Evolutionary conservation across 2,113 vertebrate species (phyloP), one percentile per base, ranked within the genome.

Genomic region (Aix galericulata): DNA sequence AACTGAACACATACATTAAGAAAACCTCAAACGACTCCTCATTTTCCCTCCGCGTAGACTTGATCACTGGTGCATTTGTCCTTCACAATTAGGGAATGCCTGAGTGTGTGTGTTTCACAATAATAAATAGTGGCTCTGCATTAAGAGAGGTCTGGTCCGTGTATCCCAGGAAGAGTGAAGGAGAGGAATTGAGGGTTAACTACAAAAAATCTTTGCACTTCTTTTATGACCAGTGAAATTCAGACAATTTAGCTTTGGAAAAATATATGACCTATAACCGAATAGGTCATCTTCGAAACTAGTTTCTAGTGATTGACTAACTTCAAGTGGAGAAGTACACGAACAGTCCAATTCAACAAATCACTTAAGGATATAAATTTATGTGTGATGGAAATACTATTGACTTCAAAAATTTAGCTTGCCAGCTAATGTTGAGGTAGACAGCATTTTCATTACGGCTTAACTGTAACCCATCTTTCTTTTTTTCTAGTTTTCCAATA

Each of bases 11-110:
- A 82, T 82, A 84, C 62, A 76, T 8, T 36, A 77, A 92, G 93
- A 88, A 94, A 96, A 96, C 88, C 94, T 95, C 94, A 68, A 72
- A 21, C 13, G 17, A 81, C 53, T 73, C 92, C 93, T 94, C 60
- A 0, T 72, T 94, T 93, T 81, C 91, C 90, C 94, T 40, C 40
- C 82, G 71, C 59, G 85, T 62, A 20, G 60, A 62, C 86, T 72
- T 50, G 17, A 53, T 96, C 95, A 79, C 88, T 94, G 78, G 23
- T 22, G 50, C 32, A 5, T 92, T 94, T 95, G 91, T 95, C 60
- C 86, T 84, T 66, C 77, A 40, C 88, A 83, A 62, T 94, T 62
- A 66, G 86, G 80, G 58, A 79, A 53, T 82, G 77, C 76, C 82
- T 95, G 82, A 55, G 6, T 0, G 22, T 1, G 27, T 66, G 75